phyloP scores from a whole-genome alignment of 2,797 vertebrate genomes.

The Oreochromis grahami region DNA sequence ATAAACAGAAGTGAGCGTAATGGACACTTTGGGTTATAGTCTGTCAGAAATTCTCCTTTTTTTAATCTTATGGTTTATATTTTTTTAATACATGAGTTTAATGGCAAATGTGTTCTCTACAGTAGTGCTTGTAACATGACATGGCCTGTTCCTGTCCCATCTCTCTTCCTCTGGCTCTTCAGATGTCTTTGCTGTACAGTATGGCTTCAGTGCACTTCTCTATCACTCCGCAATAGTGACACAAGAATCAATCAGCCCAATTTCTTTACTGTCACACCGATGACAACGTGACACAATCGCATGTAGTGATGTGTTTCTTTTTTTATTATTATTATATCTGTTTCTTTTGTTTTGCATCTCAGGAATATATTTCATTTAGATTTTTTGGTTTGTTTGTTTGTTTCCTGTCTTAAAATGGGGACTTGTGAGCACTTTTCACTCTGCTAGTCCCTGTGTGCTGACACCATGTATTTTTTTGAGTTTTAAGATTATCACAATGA shows the following conservation, averaged over 20 bases:
- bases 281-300: conserved; percentile 33
- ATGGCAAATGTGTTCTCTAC: background rate
- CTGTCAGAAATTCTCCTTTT: background rate
- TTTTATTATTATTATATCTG: background rate
- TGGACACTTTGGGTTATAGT: background rate
- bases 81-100: background rate
- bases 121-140: conserved; percentile 14
- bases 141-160: background rate
- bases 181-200: conserved; percentile 48
- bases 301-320: conserved; percentile 6
- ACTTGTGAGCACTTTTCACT: conserved; percentile 49
- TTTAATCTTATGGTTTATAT: background rate
- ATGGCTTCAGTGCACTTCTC: conserved; percentile 29
- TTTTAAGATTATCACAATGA: conserved; percentile 70
- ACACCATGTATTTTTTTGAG: conserved; percentile 71
- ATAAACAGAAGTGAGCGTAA: background rate
- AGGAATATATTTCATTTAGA: conserved; percentile 72
- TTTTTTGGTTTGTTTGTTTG: background rate
- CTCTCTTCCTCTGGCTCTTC: background rate
- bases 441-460: conserved; percentile 54
- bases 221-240: conserved; percentile 39
- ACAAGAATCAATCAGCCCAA: conserved; percentile 38
- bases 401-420: conserved; percentile 46
- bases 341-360: conserved; percentile 72
- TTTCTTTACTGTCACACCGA: conserved; percentile 11